Evolutionary conservation across 2,113 vertebrate genomes (phyloP), one percentile per base, ranked within the genome.

Genomic region (Nothobranchius furzeri): DNA sequence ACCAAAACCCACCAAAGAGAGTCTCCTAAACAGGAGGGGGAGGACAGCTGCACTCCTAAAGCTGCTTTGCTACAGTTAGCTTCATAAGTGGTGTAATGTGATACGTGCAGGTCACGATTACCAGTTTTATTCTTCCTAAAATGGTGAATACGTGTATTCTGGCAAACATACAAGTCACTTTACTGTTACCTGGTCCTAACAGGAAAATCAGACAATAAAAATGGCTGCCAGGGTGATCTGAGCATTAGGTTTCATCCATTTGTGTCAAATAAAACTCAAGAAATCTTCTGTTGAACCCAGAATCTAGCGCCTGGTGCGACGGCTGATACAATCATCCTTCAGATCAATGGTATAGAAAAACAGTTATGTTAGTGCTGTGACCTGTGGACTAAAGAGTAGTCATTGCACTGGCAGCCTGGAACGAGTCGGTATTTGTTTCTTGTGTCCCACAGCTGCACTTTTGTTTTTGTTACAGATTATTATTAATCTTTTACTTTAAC

Each of bases 271-370:
- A 3, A 53, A 36, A 65, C 37, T 55, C 30, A 30, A 42, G 35
- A 45, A 53, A 12, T 54, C 46, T 56, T 54, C 46, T 56, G 47
- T 49, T 20, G 53, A n/a, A 48, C 20, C 54, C 13, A 30, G 48
- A 59, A 64, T 50, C 3, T 20, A 24, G 51, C 48, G 14, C 70
- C 48, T 72, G 49, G 47, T 14, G 24, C 60, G 49, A 75, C 73
- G 54, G 17, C 17, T 60, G 62, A 40, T 54, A 60, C 46, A 69
- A 68, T 20, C 25, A 50, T 60, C 51, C 36, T 45, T 60, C 52
- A 54, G 47, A 57, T 35, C n/a, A 64, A 14, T 24, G 47, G 56
- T 49, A 30, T n/a, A 52, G 7, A 60, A 40, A 68, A 11, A 15
- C 37, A 43, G 17, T 48, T 12, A 45, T 66, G 15, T 61, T 47